These are phyloP conservation scores for Crypturellus tataupa DNA, from an alignment of 2,797 vertebrate genomes.

Conservation along the genomic window DNA sequence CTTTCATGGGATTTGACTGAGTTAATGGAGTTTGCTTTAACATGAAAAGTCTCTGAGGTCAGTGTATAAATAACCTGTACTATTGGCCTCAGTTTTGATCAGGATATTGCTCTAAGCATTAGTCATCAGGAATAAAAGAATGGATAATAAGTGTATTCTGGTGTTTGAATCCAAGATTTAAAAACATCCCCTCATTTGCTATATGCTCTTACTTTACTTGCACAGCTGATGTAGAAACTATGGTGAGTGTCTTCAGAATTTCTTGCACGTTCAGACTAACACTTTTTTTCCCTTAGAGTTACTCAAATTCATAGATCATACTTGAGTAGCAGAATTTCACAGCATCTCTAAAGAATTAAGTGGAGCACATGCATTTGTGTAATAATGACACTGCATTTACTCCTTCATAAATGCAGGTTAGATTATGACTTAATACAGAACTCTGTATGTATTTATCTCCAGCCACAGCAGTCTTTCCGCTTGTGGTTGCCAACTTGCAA, in stretches of 20 bases:
- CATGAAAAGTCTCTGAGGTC: not conserved
- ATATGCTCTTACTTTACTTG: not conserved
- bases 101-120: not conserved
- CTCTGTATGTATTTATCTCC: fast-evolving
- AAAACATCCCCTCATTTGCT: not conserved
- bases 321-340: not conserved
- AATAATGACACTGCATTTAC: fast-evolving
- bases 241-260: not conserved
- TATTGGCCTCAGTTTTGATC: not conserved
- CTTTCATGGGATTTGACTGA: not conserved
- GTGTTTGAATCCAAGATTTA: not conserved
- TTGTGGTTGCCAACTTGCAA: not conserved
- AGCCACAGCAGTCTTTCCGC: not conserved
- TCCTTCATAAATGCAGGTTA: not conserved
- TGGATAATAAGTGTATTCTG: not conserved
- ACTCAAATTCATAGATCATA: not conserved
- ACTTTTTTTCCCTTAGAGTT: not conserved
- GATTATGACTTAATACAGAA: not conserved
- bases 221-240: not conserved
- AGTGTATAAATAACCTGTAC: not conserved
- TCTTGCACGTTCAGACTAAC: not conserved
- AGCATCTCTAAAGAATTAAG: not conserved
- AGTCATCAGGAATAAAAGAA: not conserved
- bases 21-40: not conserved
- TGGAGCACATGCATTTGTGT: not conserved